These are phyloP conservation scores for Stegodyphus dumicola DNA, from an alignment of 1,140 invertebrate genomes.

Conservation along the genomic window DNA sequence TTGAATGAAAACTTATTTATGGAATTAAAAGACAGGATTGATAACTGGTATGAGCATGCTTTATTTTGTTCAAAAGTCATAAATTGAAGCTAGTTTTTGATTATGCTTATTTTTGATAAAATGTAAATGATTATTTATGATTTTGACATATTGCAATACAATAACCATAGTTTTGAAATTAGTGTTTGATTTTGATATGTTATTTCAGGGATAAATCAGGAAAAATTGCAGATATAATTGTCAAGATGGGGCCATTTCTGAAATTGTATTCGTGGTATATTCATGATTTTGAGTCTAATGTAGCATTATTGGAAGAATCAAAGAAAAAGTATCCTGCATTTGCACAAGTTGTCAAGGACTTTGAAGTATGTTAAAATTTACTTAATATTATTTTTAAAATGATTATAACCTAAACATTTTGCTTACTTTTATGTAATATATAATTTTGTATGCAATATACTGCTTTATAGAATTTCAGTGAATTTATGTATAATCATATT, in stretches of 20 bases:
- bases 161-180: too few species aligned
- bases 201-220: conserved; percentile 69
- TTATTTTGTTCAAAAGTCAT: background rate
- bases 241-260: conserved; percentile 80
- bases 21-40: conserved; percentile 75
- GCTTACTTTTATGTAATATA: too few species aligned
- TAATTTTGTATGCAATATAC: too few species aligned
- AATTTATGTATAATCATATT: too few species aligned
- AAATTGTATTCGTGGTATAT: conserved; percentile 81
- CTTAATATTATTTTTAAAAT: too few species aligned
- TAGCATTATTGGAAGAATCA: conserved; percentile 74
- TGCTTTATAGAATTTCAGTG: too few species aligned
- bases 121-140: too few species aligned
- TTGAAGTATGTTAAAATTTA: conserved; percentile 72
- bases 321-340: conserved; percentile 75
- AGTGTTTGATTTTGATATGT: background rate
- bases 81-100: background rate
- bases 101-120: background rate
- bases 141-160: too few species aligned
- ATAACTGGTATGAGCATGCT: conserved; percentile 71
- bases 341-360: conserved; percentile 74
- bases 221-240: conserved; percentile 80
- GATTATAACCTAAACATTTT: too few species aligned
- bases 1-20: conserved; percentile 77
- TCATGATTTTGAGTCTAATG: conserved; percentile 77